These are phyloP conservation scores for Podargus strigoides DNA, from an alignment of 2,797 vertebrate species.

Conservation along the genomic window DNA sequence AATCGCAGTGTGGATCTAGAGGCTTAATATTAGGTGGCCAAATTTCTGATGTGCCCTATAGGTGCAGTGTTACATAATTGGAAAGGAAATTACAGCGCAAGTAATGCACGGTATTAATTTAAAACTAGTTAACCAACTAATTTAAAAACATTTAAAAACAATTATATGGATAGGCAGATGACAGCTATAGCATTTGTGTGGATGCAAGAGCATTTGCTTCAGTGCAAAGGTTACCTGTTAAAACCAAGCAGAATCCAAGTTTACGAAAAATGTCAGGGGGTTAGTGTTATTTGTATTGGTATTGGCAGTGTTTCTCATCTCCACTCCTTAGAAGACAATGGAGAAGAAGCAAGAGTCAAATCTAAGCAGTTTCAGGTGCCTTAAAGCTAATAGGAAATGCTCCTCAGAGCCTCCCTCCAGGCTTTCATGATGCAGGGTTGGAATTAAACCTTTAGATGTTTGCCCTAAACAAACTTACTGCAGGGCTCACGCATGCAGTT, in stretches of 20 bases:
- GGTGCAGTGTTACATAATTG: neutral
- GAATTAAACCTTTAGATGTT: neutral
- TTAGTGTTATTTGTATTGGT: neutral
- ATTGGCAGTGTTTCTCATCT: neutral
- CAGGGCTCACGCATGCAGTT: neutral
- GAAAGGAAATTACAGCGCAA: neutral
- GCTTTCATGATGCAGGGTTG: neutral
- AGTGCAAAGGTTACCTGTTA: neutral
- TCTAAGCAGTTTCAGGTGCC: neutral
- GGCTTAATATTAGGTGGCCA: neutral
- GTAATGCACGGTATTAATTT: neutral
- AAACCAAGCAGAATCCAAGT: neutral
- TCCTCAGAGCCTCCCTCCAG: neutral
- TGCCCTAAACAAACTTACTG: neutral
- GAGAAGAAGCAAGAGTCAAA: neutral
- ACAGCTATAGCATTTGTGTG: neutral
- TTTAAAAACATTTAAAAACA: neutral
- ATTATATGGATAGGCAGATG: neutral
- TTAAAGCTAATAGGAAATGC: neutral
- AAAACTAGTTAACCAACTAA: neutral
- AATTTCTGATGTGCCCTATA: neutral
- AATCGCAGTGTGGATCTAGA: neutral
- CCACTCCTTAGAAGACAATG: neutral
- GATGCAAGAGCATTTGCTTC: neutral
- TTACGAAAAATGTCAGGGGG: neutral